A percentile compares a stretch with the other conserved stretches of the same genome.
phyloP scores from a whole-genome alignment of 2,888 invertebrate genomes.

The Lycia hirtaria region DNA sequence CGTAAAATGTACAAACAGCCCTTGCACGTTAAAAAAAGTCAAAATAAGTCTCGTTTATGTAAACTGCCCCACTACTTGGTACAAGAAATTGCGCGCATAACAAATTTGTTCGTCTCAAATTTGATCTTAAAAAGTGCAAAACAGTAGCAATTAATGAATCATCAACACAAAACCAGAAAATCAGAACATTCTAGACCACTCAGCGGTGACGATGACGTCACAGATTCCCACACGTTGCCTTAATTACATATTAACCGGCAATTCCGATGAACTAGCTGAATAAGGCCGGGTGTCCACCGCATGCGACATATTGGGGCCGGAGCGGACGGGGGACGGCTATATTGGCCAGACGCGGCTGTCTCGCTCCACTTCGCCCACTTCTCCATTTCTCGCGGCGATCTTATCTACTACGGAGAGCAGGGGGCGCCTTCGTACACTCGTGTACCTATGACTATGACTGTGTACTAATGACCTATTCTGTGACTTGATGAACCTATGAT shows the following conservation, averaged over 20 bases:
- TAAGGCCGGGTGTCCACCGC: conserved; percentile 34
- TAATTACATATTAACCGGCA: conserved; percentile 34
- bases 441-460: too few relatives aligned
- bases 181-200: conserved; percentile 5
- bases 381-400: conserved; percentile 56
- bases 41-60: too few relatives aligned
- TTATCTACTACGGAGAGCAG: conserved; percentile 48
- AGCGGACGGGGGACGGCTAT: conserved; percentile 28
- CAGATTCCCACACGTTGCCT: conserved; percentile 24
- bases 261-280: conserved; percentile 29
- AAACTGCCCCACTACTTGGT: too few relatives aligned
- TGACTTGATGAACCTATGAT: background rate
- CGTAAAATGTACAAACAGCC: too few relatives aligned
- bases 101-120: background rate
- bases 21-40: too few relatives aligned
- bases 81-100: background rate
- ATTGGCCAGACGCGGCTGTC: conserved; percentile 30
- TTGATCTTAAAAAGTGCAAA: background rate
- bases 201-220: conserved; percentile 26
- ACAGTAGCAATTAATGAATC: background rate
- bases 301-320: conserved; percentile 28
- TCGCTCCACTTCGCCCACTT: conserved; percentile 62
- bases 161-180: background rate
- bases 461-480: too few relatives aligned
- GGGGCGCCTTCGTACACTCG: background rate